phyloP scores from a whole-genome alignment of 2,113 vertebrate genomes.

The Lota lota region DNA sequence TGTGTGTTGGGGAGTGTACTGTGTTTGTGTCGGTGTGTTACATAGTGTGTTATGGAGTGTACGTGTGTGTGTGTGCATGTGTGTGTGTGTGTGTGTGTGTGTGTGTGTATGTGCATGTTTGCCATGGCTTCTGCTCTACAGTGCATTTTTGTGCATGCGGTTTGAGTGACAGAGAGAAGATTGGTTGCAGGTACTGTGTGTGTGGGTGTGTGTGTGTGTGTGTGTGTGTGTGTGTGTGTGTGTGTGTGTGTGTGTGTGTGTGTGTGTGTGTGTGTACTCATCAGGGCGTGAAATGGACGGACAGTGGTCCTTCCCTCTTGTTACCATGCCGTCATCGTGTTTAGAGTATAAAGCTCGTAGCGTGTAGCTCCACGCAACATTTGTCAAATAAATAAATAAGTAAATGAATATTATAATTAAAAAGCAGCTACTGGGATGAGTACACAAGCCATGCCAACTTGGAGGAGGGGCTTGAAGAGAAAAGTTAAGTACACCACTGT shows the following conservation, averaged over 20 bases:
- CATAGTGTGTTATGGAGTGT: no score
- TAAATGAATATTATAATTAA: no score
- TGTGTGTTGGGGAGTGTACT: background rate
- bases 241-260: background rate
- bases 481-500: no score
- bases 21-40: conserved; percentile 9
- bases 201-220: conserved; percentile 11
- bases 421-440: background rate
- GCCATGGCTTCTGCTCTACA: no score
- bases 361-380: no score
- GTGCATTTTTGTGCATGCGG: no score
- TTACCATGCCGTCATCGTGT: no score
- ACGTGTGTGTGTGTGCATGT: conserved; percentile 9
- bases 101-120: background rate
- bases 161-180: no score
- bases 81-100: background rate
- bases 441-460: background rate
- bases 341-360: no score
- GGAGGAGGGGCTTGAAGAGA: no score
- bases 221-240: conserved; percentile 5
- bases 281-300: background rate
- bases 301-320: background rate
- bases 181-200: conserved; percentile 15
- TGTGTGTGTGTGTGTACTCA: background rate
- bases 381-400: no score